Base-by-base conservation (phyloP, 2,888 invertebrate genomes). In the Druceiella hillmani region DNA sequence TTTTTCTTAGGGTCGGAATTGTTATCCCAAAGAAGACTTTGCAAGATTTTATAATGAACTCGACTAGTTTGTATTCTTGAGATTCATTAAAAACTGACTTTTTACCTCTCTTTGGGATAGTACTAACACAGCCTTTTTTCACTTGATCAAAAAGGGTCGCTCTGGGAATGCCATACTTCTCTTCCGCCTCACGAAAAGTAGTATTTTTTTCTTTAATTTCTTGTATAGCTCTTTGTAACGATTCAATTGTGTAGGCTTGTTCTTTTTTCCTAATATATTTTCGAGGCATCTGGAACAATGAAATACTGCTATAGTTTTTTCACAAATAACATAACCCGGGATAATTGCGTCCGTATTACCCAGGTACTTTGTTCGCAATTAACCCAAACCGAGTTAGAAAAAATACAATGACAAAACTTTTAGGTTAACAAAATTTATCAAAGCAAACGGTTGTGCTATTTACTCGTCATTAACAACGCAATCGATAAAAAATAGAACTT, bases 1-100 rank as follows among this genome's bases (percentile, higher is more conserved):
- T 44, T 33, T 48, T 47, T 35, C 43, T 34, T n/a, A 44, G 17
- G 2, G 38, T 42, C 20, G 36, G 33, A 15, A 42, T 43, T 33
- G 45, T 46, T 41, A 47, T 33, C 17, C 42, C 43, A 41, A 41
- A 40, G 14, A 38, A 41, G n/a, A 29, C 29, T 27, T 36, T 41
- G 6, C 43, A 36, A 7, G 38, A 44, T 20, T 45, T 48, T 36
- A 46, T 39, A 45, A 41, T 44, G 22, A 45, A 42, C 22, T 49
- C 33, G 12, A 43, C 45, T 34, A 46, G 40, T 42, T 48, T 43
- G 12, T 26, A 5, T 26, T 26, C 26, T 26, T 26, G 26, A 22
- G 17, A 9, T 35, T 41, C 46, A 28, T 39, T 46, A 38, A 46
- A 43, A 31, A 46, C 30, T 17, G 42, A 16, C 20, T 44, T 42